Evolutionary conservation across 2,797 vertebrate species (phyloP).

Genomic region (Sebastes nivosus): DNA sequence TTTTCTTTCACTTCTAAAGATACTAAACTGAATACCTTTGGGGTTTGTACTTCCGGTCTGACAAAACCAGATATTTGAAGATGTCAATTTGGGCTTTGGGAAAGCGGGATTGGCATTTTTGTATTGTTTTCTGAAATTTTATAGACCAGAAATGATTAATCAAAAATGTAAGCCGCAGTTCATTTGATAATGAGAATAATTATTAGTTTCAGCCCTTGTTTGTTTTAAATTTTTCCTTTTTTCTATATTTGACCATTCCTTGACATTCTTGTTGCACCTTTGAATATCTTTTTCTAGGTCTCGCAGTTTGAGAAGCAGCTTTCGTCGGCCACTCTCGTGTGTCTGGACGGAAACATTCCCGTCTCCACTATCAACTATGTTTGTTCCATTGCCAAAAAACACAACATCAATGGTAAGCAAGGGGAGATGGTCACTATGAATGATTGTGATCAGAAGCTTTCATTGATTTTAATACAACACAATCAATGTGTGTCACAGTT

Average conservation of each 20-base stretch:
- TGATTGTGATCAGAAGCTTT: not conserved
- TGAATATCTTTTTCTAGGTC: conserved; percentile 77
- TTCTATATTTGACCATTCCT: not conserved
- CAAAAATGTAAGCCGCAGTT: not conserved
- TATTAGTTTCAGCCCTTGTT: not conserved
- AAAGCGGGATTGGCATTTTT: not conserved
- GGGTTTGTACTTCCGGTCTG: not conserved
- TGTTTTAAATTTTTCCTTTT: not conserved
- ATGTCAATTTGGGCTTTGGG: not conserved
- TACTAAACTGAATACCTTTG: not conserved
- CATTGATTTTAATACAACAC: conserved; percentile 10
- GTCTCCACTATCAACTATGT: conserved; percentile 88
- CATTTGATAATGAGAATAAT: not conserved
- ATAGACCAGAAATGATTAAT: not conserved
- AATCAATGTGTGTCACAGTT: conserved; percentile 77
- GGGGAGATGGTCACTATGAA: not conserved
- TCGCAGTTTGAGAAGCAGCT: conserved; percentile 87
- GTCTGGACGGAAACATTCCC: conserved; percentile 92
- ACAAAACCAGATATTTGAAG: not conserved
- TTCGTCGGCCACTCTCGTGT: conserved; percentile 83
- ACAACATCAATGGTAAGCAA: conserved; percentile 82
- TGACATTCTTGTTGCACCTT: not conserved
- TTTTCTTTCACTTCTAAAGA: not conserved
- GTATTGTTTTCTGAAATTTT: not conserved
- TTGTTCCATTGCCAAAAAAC: conserved; percentile 83